A percentile compares a stretch with the other conserved stretches of the same genome.
These are phyloP conservation scores for Galemys pyrenaicus DNA, from an alignment of 2,113 vertebrate species.

Conservation along the genomic window DNA sequence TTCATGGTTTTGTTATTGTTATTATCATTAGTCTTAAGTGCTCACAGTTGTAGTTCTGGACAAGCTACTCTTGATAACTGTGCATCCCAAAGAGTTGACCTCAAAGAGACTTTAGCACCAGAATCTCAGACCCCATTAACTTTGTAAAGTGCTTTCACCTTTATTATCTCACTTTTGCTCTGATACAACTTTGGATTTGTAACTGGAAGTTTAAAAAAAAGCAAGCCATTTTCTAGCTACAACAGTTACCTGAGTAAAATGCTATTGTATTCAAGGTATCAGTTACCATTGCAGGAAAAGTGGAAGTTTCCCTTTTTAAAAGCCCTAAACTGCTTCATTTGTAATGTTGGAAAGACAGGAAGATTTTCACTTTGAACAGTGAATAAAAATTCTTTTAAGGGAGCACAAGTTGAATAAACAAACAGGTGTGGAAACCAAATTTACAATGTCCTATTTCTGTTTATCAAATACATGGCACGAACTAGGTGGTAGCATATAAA, in stretches of 20 bases:
- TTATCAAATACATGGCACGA: not conserved
- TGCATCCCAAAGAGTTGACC: not conserved
- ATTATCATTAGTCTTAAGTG: not conserved
- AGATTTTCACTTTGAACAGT: conserved; percentile 1
- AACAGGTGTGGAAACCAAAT: not conserved
- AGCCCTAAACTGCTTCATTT: not conserved
- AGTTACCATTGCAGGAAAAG: not conserved
- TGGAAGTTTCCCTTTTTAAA: not conserved
- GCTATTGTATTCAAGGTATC: not conserved
- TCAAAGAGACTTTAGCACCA: not conserved
- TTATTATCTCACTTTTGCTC: conserved; percentile 15
- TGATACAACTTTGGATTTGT: not conserved
- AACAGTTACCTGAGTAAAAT: not conserved
- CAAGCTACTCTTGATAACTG: not conserved
- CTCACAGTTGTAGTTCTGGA: not conserved
- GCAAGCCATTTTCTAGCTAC: not conserved
- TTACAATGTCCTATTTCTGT: not conserved
- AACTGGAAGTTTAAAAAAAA: not conserved
- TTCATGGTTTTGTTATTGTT: not conserved
- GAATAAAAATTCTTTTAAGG: conserved; percentile 1
- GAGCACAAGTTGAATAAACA: not conserved
- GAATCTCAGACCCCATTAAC: not conserved
- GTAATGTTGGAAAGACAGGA: not conserved
- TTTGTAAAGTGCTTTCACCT: not conserved
- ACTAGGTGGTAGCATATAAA: not conserved